These are phyloP conservation scores for Mellilla xanthometata DNA, from an alignment of 2,888 invertebrate species.

Conservation along the genomic window DNA sequence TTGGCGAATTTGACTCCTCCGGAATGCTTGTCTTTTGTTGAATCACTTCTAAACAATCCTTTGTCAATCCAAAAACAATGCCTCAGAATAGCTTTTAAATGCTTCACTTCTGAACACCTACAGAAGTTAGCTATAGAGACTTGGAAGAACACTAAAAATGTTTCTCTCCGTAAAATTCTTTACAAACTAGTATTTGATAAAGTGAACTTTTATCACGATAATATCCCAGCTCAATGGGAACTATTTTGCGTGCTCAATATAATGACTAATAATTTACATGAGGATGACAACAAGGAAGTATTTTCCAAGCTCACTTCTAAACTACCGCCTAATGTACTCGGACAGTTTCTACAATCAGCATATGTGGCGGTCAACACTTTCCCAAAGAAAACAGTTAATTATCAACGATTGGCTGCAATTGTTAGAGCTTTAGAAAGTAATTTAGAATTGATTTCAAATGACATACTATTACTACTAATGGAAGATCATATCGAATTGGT, in stretches of 20 bases:
- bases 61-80: constrained; percentile 57
- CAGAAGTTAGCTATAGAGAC: constrained; percentile 34
- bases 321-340: background rate
- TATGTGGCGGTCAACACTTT: constrained; percentile 24
- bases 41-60: constrained; percentile 40
- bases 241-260: constrained; percentile 45
- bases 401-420: background rate
- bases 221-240: constrained; percentile 24
- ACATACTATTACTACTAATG: background rate
- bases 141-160: constrained; percentile 52
- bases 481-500: constrained; percentile 4
- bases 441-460: background rate
- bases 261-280: constrained; percentile 41
- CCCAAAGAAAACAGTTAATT: background rate
- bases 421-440: background rate
- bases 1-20: constrained; percentile 43
- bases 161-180: constrained; percentile 45
- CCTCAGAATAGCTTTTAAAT: constrained; percentile 50
- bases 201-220: constrained; percentile 28
- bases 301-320: constrained; percentile 32
- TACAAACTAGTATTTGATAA: constrained; percentile 44
- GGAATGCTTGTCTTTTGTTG: constrained; percentile 42
- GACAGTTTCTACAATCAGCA: background rate
- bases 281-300: constrained; percentile 49
- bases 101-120: constrained; percentile 42